Evolutionary conservation across 2,888 invertebrate genomes (phyloP), one percentile per base, ranked within the genome.

Genomic region (Lepidocyrtinus sp.): DNA sequence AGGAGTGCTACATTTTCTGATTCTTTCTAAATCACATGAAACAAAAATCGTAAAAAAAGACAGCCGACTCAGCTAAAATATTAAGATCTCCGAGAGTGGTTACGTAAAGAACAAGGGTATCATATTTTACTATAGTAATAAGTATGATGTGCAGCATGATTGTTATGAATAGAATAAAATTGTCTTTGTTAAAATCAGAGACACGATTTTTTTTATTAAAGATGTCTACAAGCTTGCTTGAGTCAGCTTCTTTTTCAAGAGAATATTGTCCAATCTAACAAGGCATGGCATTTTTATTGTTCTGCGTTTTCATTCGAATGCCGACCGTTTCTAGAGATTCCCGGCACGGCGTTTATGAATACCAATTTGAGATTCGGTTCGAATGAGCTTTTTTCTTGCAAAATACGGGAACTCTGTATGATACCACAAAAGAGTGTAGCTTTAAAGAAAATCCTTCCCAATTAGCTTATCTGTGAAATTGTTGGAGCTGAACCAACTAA

Each of bases 401-500:
- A 7, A 36, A 7, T 7, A 36, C 36, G 5, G 36, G 36, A 12
- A 36, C 5, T 36, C 36, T 36, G n/a, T 2, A 50, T 50, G 50
- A 15, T 50, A n/a, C 17, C 17, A 2, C 2, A 36, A 36, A 36
- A 36, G 36, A 36, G 12, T n/a, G n/a, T n/a, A n/a, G n/a, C n/a
- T n/a, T n/a, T n/a, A 36, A 36, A 50, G 17, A 50, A 50, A 7
- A 7, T 50, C 50, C 17, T 50, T 2, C 1, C 50, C 50, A 50
- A 50, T 50, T 50, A 50, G 50, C 50, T 50, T 50, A 50, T 50
- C 50, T 50, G 2, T 50, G 50, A 7, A 17, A 50, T 50, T 50
- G 50, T 50, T 50, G 50, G 50, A 50, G 17, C n/a, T n/a, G n/a
- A n/a, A n/a, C 50, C 50, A 50, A 50, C 50, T 50, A 50, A 50